phyloP scores from a whole-genome alignment of 2,888 invertebrate species.

The Ophioninae sp. region DNA sequence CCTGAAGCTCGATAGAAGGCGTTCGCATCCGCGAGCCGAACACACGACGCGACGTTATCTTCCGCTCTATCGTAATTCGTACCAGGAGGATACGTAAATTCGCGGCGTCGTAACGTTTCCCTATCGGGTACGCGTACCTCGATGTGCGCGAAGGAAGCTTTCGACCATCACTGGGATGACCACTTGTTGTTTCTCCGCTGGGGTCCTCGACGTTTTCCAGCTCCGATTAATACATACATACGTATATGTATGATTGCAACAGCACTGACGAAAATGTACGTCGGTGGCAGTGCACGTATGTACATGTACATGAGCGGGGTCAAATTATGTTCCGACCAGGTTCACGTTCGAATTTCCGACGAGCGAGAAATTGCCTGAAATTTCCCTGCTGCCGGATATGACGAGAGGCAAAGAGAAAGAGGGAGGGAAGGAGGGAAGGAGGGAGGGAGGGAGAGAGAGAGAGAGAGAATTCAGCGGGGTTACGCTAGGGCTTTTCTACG shows the following conservation, averaged over 20 bases:
- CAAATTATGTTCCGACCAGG: slow-evolving; percentile 57
- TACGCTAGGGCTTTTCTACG: not conserved
- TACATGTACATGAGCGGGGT: slow-evolving; percentile 34
- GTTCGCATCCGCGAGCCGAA: not conserved
- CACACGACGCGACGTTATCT: not conserved
- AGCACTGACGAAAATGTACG: slow-evolving; percentile 17
- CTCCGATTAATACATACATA: not conserved
- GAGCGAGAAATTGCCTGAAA: slow-evolving; percentile 60
- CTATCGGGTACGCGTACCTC: not conserved
- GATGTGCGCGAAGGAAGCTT: not conserved
- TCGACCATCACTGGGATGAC: slow-evolving; percentile 29
- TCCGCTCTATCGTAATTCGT: not conserved
- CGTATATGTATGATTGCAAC: not conserved
- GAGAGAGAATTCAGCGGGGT: slow-evolving; percentile 4
- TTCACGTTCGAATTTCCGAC: slow-evolving; percentile 61
- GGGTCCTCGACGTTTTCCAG: slow-evolving; percentile 32
- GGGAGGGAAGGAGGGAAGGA: not conserved
- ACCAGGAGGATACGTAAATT: not conserved
- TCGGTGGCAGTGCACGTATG: not conserved
- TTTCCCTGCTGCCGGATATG: slow-evolving; percentile 51
- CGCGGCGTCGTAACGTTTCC: not conserved
- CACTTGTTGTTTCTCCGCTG: slow-evolving; percentile 56
- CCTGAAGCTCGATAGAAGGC: not conserved
- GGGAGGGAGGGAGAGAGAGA: not conserved
- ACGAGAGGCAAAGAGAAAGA: slow-evolving; percentile 7